Conservation (phyloP, 2,888 invertebrate species). For the Deilephila porcellus region DNA sequence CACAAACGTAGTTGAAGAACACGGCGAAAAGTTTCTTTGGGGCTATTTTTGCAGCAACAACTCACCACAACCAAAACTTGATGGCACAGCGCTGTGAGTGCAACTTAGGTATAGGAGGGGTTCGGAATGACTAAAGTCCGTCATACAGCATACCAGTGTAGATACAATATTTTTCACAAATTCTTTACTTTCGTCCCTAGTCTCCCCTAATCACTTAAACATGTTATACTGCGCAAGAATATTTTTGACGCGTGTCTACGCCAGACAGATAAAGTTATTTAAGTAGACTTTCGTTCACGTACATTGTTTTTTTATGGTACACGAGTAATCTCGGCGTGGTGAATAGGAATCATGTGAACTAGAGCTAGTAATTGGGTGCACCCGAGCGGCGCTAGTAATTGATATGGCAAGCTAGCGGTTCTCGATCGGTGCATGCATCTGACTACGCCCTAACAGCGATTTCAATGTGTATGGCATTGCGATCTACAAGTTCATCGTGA, state of each 20-base stretch:
- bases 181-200: no score
- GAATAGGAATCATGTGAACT: slow-evolving; percentile 78
- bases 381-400: slow-evolving; percentile 78
- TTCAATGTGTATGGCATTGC: slow-evolving; percentile 55
- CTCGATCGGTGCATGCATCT: slow-evolving; percentile 64
- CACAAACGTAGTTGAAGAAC: no score
- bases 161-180: no score
- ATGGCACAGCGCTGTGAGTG: no score
- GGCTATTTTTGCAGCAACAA: no score
- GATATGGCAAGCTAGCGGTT: slow-evolving; percentile 80
- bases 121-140: no score
- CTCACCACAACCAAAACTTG: no score
- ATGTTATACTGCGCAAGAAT: no score
- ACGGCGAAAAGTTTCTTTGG: no score
- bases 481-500: slow-evolving; percentile 54
- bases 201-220: background rate
- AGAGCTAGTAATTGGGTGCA: slow-evolving; percentile 80
- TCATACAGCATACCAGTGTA: no score
- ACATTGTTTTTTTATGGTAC: slow-evolving; percentile 46
- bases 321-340: slow-evolving; percentile 58
- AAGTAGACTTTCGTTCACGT: background rate
- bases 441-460: slow-evolving; percentile 59
- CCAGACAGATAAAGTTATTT: background rate
- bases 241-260: background rate
- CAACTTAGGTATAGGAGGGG: no score